Evolutionary conservation across 2,888 invertebrate genomes (phyloP), one percentile per base, ranked within the genome.

Genomic region (Plebejus argus): DNA sequence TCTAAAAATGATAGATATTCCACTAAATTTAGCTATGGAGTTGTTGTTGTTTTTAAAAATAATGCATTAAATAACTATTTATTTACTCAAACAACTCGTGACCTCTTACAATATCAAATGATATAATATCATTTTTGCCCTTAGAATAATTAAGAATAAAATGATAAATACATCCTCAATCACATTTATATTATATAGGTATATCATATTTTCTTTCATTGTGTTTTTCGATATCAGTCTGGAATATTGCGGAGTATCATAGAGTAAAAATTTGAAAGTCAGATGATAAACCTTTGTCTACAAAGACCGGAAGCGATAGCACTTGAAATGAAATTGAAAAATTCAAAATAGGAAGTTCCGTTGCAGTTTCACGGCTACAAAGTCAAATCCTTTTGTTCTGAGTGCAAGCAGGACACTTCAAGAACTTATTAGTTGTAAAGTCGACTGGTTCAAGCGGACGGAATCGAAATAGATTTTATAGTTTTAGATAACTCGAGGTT

Each of bases 221-320:
- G 18, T 66, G 15, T 66, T 18, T 61, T 23, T 23, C 23, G 15
- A 66, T 66, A 33, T 66, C 28, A 6, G 15, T 66, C 28, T 15
- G 15, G 28, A 66, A 66, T 61, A 61, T 61, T 61, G 23, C 23
- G 61, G 61, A 61, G 61, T 28, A 61, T 61, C 23, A 61, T 61
- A 61, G 61, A 23, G 23, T 61, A 58, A 61, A n/a, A 33, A 66
- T 66, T 66, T 66, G 15, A 66, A 66, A 66, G 66, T 66, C 66
- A 66, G 66, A 66, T 66, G 23, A 23, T 66, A 28, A 66, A 5
- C 28, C 28, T 66, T 66, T 66, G 66, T 66, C 66, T 66, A 66
- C 66, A 66, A 66, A 66, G 66, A 28, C 28, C 28, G 28, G 66
- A 15, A 28, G 66, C 18, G 28, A 66, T 18, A 61, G 61, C 61